Conservation (phyloP, 2,797 vertebrate species). For the Delichon dasypus region DNA sequence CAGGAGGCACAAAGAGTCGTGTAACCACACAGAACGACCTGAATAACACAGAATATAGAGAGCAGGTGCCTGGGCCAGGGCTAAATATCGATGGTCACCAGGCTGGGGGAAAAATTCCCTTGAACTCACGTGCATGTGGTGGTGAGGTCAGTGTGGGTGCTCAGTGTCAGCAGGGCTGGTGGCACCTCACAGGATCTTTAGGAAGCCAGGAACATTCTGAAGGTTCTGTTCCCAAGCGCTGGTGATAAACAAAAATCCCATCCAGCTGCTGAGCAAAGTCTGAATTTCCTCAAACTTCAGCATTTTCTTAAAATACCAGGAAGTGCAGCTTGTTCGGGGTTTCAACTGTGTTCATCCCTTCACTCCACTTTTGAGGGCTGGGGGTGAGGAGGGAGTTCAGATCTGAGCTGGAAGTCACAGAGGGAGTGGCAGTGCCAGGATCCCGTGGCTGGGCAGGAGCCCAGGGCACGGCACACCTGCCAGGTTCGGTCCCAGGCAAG, state of each 20-base stretch:
- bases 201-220: constrained; percentile 9
- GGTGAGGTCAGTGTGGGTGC: neutral
- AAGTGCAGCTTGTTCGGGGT: neutral
- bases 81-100: neutral
- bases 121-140: fast-evolving
- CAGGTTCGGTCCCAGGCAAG: neutral
- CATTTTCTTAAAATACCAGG: neutral
- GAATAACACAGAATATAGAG: neutral
- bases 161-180: neutral
- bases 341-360: neutral
- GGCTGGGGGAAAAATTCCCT: neutral
- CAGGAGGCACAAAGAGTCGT: neutral
- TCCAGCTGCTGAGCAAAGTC: constrained; percentile 6
- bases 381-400: neutral
- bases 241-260: neutral
- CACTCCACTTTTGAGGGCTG: neutral
- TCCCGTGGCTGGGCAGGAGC: neutral
- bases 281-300: neutral
- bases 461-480: neutral
- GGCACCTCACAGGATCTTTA: neutral
- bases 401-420: fast-evolving
- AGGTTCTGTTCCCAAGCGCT: neutral
- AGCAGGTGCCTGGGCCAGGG: neutral
- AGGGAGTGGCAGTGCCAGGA: neutral
- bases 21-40: neutral